phyloP scores from a whole-genome alignment of 2,113 vertebrate genomes.

The Oncorhynchus keta region DNA sequence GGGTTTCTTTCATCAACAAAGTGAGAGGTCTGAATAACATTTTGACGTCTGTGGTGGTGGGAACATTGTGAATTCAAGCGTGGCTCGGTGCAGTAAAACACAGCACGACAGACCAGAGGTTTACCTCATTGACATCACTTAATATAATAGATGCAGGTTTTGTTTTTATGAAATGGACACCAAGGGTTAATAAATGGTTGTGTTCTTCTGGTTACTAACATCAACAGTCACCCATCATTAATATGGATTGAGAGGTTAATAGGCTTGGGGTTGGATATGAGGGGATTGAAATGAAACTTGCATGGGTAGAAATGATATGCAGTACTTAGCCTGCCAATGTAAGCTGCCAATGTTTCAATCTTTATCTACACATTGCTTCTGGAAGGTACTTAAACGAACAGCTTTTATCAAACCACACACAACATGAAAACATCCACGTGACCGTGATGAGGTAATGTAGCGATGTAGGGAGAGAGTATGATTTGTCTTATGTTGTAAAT shows the following conservation, averaged over 20 bases:
- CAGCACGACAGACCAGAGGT: conserved; percentile 37
- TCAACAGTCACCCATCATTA: conserved; percentile 44
- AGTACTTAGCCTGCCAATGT: not conserved
- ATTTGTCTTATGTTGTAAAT: too few relatives aligned
- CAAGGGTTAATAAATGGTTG: conserved; percentile 48
- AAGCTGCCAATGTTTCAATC: not conserved
- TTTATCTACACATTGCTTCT: too few relatives aligned
- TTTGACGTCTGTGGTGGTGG: conserved; percentile 3
- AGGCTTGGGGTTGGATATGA: conserved; percentile 22
- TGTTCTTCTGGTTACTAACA: conserved; percentile 54
- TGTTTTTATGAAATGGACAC: conserved; percentile 36
- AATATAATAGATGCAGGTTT: conserved; percentile 53
- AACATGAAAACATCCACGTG: too few relatives aligned
- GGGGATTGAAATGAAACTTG: conserved; percentile 8
- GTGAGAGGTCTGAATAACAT: conserved; percentile 39
- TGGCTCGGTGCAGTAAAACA: conserved; percentile 9
- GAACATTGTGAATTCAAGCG: conserved; percentile 49
- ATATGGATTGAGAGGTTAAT: conserved; percentile 40
- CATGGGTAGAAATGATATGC: not conserved
- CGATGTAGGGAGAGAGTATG: too few relatives aligned
- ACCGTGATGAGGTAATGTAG: too few relatives aligned
- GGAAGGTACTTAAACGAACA: too few relatives aligned
- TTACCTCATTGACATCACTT: conserved; percentile 47
- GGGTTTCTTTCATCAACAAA: conserved; percentile 17
- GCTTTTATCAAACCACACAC: too few relatives aligned